These are phyloP conservation scores for Ligdia adustata DNA, from an alignment of 2,888 invertebrate genomes.

Conservation along the genomic window DNA sequence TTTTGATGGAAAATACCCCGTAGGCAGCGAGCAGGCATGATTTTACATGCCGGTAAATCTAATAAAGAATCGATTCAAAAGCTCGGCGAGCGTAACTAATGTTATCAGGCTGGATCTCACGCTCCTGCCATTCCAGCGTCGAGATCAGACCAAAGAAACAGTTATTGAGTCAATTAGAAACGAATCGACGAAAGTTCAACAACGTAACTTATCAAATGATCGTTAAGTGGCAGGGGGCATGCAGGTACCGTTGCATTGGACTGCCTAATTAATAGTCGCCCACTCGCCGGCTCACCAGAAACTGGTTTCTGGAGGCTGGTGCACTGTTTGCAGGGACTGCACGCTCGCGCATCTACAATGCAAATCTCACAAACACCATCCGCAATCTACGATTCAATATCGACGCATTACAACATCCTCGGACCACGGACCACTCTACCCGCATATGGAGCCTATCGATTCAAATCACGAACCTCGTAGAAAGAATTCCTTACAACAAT, in stretches of 20 bases:
- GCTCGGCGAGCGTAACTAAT: constrained; percentile 48
- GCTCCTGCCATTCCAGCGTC: constrained; percentile 42
- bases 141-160: constrained; percentile 44
- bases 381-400: constrained; percentile 66
- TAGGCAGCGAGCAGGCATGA: constrained; percentile 20
- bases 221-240: constrained; percentile 58
- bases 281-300: constrained; percentile 65
- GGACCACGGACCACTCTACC: constrained; percentile 48
- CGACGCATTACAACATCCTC: constrained; percentile 57
- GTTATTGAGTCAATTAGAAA: constrained; percentile 59
- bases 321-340: constrained; percentile 60
- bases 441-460: constrained; percentile 72
- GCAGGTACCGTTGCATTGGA: constrained; percentile 62
- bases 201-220: constrained; percentile 70
- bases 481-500: constrained; percentile 83
- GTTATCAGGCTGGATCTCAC: constrained; percentile 49
- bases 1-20: constrained; percentile 13
- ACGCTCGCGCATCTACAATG: constrained; percentile 75
- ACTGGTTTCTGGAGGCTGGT: constrained; percentile 56
- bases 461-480: constrained; percentile 73
- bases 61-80: constrained; percentile 42
- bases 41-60: constrained; percentile 35
- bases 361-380: constrained; percentile 70
- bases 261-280: constrained; percentile 76
- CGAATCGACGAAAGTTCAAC: constrained; percentile 54